Base-by-base conservation (phyloP, 2,888 invertebrate genomes). In the Aphidius colemani region DNA sequence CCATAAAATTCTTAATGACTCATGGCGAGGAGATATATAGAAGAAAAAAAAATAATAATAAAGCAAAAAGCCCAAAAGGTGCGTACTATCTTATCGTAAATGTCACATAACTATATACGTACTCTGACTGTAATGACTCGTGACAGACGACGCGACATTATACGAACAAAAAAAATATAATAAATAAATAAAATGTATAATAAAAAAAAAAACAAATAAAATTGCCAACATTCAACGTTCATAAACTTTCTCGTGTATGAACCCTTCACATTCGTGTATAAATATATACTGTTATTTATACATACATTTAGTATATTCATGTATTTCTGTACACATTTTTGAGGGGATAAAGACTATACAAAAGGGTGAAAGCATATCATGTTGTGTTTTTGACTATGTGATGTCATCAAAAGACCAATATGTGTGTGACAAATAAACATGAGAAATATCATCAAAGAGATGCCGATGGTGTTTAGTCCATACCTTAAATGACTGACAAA, bases 11-110 rank as follows among this genome's bases (percentile, higher is more conserved):
- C 44, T 43, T 48, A 10, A 48, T 48, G 48, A 13, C 73, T 70
- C 70, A 71, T 71, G 71, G 51, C 49, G 48, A 13, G 48, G 41
- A 13, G 55, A 43, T 18, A 18, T 43, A 18, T 18, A 18, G 13
- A 18, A 18, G 2, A 18, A 53, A 48, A 48, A 49, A 45, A 49
- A 60, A 66, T 69, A 67, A 73, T 75, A 75, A 75, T 75, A 74
- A 70, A 61, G 66, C 44, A 39, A 71, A 63, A 70, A 70, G 71
- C 70, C 70, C 70, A 72, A 75, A 75, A 78, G 78, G 77, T 77
- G 77, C 74, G 75, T 76, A 75, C 73, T 78, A 78, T 77, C 78
- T 79, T 79, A 78, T 79, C 78, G 78, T 79, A 79, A 79, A 78
- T 73, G 78, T 77, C 78, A 78, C 78, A 78, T 78, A 78, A 78